Base-by-base conservation (phyloP, 2,888 invertebrate genomes). In the Synanthedon tipuliformis region DNA sequence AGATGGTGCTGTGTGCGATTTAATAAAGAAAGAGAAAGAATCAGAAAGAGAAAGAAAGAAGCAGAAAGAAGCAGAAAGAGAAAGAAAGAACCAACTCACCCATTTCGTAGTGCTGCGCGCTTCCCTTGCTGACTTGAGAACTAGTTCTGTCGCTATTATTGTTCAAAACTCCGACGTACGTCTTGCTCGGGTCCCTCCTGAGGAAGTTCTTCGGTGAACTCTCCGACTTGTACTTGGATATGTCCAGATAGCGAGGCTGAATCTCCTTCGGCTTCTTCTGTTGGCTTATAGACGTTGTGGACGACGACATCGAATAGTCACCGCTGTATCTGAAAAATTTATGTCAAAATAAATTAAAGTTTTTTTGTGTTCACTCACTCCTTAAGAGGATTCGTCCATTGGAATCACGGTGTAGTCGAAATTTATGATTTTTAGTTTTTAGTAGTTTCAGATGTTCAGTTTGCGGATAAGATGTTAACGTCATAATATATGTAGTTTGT, bases 221-320 rank as follows among this genome's bases (percentile, higher is more conserved):
- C 51, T 88, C 87, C 40, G 61, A 71, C 71, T 90, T 90, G 72
- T 90, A 91, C 71, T 90, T 90, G 51, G 90, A 90, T 57, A 91
- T 90, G 74, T 91, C 91, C 55, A 91, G 68, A 65, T 91, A 91
- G 51, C 90, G 84, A 5, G 84, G 84, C 62, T 77, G 78, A 49
- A 81, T 61, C 27, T 69, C 67, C 40, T 66, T 66, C 11, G 71
- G 71, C 61, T 68, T 72, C 61, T 74, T 75, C 53, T 71, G 52
- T 11, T 50, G 68, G 57, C 78, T 70, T 1, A 76, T 70, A 0
- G 86, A 85, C 51, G 85, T 83, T 15, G 86, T 85, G 0, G 88
- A 87, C 45, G 88, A 88, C 52, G 87, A 86, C 78, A 87, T 80
- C 0, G 87, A 87, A 57, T 78, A 88, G 60, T 88, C 88, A 55